Evolutionary conservation across 2,113 vertebrate genomes (phyloP), one percentile per base, ranked within the genome.

Genomic region (Daphoenositta chrysoptera): DNA sequence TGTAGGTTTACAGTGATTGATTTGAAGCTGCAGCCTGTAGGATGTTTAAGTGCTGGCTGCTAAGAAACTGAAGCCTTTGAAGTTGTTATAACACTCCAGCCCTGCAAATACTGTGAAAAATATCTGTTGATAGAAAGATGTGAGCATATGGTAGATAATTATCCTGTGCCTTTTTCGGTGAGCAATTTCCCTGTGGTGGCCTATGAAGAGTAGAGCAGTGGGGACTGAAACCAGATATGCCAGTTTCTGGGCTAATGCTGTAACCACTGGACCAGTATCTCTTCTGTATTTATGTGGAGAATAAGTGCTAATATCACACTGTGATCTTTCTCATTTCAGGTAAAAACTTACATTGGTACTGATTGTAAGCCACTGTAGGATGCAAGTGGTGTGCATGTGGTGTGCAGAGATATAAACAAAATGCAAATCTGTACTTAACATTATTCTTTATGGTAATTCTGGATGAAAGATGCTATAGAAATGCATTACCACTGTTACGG

Each of bases 31-130:
- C 96, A 97, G 95, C 85, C 90, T 94, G 93, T 95, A 95, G 94
- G 93, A 93, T 96, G 95, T 93, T 96, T 93, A 94, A 95, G 94
- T 94, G 92, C 96, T 97, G 94, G 93, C 95, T 97, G 94, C 95
- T 97, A 94, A 94, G 90, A 96, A 90, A 91, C 93, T 94, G 94
- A 90, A 97, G 88, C 79, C 82, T 96, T 81, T 94, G 89, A 87
- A 96, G 88, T 92, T 95, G 93, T 94, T 96, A 45, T 37, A 96
- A 90, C 93, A 90, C 88, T 93, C 79, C 93, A 96, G 90, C 79
- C 90, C 85, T 96, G 93, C 47, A 89, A 94, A 94, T 90, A 95
- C 95, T 94, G 88, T 96, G 93, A 95, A 95, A 95, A 95, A 87
- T 96, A 95, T 96, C 94, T 95, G 92, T 88, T 96, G 93, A 90